phyloP scores from a whole-genome alignment of 2,888 invertebrate genomes.

The Gerris lacustris region DNA sequence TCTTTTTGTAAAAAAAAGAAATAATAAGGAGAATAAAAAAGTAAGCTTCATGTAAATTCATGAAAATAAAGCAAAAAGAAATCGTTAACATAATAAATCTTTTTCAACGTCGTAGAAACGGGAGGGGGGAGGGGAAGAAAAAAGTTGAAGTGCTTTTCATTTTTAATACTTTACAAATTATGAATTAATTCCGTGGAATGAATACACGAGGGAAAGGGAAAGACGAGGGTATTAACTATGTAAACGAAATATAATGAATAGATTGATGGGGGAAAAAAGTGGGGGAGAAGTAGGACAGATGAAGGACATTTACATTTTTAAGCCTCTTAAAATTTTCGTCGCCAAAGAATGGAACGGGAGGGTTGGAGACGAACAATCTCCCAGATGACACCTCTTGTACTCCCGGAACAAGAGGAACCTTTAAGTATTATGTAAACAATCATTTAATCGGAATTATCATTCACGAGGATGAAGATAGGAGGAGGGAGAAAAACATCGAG shows the following conservation, averaged over 20 bases:
- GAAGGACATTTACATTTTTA: constrained; percentile 1
- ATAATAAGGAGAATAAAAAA: no score
- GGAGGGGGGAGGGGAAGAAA: no score
- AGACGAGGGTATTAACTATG: not conserved
- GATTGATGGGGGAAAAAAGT: not conserved
- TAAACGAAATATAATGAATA: constrained; percentile 3
- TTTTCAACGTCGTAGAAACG: no score
- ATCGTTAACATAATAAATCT: no score
- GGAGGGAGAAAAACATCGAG: not conserved
- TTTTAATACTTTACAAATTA: not conserved
- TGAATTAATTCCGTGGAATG: not conserved
- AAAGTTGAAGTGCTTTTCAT: no score
- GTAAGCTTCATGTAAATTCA: no score
- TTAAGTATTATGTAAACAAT: not conserved
- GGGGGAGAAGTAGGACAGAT: not conserved
- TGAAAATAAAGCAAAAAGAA: no score
- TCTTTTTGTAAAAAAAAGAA: no score
- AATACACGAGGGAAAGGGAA: not conserved
- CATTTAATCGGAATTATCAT: not conserved
- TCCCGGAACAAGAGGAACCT: not conserved
- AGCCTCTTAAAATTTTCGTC: not conserved
- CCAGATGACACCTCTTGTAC: not conserved
- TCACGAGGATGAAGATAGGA: not conserved
- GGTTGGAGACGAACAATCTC: no score
- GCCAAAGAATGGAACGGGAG: not conserved